These are phyloP conservation scores for Chloroclystis v-ata DNA, from an alignment of 2,888 invertebrate species.

Conservation along the genomic window DNA sequence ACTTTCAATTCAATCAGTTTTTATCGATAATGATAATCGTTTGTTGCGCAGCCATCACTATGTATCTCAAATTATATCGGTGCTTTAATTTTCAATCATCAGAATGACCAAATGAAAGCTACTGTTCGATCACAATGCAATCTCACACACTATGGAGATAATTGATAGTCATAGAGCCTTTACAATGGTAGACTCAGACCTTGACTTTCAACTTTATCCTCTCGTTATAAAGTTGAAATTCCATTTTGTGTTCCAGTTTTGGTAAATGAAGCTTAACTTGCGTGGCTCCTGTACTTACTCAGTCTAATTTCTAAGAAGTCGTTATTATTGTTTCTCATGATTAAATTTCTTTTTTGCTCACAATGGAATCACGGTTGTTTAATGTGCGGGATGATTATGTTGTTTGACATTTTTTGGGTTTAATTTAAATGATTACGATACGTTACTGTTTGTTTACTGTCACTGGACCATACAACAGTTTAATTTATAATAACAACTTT, in stretches of 20 bases:
- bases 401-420: slow-evolving; percentile 44
- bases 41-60: slow-evolving; percentile 49
- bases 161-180: slow-evolving; percentile 76
- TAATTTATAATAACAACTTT: neutral
- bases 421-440: slow-evolving; percentile 27
- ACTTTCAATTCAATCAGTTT: slow-evolving; percentile 20
- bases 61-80: slow-evolving; percentile 70
- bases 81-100: slow-evolving; percentile 76
- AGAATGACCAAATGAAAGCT: slow-evolving; percentile 68
- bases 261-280: slow-evolving; percentile 63
- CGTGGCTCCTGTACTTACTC: slow-evolving; percentile 77
- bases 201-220: slow-evolving; percentile 38
- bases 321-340: slow-evolving; percentile 78
- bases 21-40: slow-evolving; percentile 20
- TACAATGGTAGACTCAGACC: slow-evolving; percentile 69
- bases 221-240: slow-evolving; percentile 35
- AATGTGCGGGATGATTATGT: slow-evolving; percentile 53
- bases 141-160: slow-evolving; percentile 70
- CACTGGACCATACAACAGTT: neutral
- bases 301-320: slow-evolving; percentile 73
- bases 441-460: slow-evolving; percentile 21
- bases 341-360: slow-evolving; percentile 76
- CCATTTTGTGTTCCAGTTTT: slow-evolving; percentile 27
- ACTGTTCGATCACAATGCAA: slow-evolving; percentile 73
- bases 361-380: slow-evolving; percentile 65